phyloP scores from a whole-genome alignment of 2,888 invertebrate genomes.

The Melangyna quadrimaculata region DNA sequence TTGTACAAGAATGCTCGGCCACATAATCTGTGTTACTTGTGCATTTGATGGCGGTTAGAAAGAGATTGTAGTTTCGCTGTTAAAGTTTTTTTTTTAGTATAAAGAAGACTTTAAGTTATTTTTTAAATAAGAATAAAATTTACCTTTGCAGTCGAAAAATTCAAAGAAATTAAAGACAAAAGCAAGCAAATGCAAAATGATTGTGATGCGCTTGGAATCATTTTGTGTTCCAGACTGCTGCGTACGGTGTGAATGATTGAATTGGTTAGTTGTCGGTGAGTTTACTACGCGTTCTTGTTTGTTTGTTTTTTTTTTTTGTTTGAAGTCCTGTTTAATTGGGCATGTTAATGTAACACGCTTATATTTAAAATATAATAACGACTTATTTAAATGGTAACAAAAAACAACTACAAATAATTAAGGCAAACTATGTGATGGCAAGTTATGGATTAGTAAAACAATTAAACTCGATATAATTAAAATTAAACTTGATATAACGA shows the following conservation, averaged over 20 bases:
- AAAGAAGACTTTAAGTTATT: too few species aligned
- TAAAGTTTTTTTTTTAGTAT: too few species aligned
- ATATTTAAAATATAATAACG: too few species aligned
- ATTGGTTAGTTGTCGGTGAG: background rate
- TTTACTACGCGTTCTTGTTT: background rate
- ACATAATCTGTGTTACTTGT: background rate
- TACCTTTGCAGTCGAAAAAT: background rate
- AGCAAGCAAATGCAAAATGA: background rate
- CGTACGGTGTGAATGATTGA: background rate
- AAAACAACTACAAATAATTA: too few species aligned
- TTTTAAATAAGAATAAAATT: background rate
- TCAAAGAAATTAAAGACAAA: background rate
- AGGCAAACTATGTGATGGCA: too few species aligned
- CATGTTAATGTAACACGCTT: background rate
- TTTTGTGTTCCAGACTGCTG: background rate
- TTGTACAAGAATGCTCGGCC: background rate
- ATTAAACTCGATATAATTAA: too few species aligned
- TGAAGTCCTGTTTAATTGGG: background rate
- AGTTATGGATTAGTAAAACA: too few species aligned
- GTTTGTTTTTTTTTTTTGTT: too few species aligned
- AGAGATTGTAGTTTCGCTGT: background rate
- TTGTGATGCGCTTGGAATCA: background rate
- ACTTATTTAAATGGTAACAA: too few species aligned
- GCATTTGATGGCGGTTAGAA: background rate
- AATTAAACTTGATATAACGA: too few species aligned